Evolutionary conservation across 2,113 vertebrate genomes (phyloP).

Genomic region (Ageneiosus marmoratus): DNA sequence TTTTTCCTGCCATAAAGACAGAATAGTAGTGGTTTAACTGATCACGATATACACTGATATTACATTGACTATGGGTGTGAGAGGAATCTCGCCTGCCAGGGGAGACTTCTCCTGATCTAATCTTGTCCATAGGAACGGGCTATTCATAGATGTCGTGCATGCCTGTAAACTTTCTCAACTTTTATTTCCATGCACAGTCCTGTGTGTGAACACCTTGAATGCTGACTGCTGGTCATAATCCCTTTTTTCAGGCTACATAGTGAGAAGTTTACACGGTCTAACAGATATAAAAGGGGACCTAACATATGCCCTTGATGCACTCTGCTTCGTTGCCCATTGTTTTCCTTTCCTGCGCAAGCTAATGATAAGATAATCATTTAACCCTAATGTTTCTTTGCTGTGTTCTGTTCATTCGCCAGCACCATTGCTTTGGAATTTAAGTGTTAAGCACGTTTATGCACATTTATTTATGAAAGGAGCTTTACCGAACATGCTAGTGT

Average conservation of each 20-base stretch:
- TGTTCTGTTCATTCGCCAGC: not conserved
- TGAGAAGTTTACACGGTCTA: not conserved
- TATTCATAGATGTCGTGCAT: constrained; percentile 73
- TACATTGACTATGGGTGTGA: not conserved
- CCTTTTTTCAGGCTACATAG: not conserved
- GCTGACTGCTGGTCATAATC: not conserved
- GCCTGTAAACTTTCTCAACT: constrained; percentile 55
- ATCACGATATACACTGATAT: no score
- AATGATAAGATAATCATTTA: not conserved
- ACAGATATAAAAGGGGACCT: not conserved
- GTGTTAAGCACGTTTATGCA: not conserved
- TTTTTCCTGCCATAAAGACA: not conserved
- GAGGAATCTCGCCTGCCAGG: constrained; percentile 44
- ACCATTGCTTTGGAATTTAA: not conserved
- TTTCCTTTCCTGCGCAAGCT: not conserved
- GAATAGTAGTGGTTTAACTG: not conserved
- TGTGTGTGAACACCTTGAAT: not conserved
- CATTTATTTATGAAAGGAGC: not conserved
- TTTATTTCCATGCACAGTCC: constrained; percentile 41
- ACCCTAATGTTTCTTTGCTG: not conserved
- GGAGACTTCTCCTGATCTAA: constrained; percentile 64
- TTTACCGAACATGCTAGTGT: not conserved
- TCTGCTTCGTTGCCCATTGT: accelerated
- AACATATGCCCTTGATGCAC: not conserved
- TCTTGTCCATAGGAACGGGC: constrained; percentile 74